Conservation (phyloP, 2,113 vertebrate species). For the Alaudala cheleensis region DNA sequence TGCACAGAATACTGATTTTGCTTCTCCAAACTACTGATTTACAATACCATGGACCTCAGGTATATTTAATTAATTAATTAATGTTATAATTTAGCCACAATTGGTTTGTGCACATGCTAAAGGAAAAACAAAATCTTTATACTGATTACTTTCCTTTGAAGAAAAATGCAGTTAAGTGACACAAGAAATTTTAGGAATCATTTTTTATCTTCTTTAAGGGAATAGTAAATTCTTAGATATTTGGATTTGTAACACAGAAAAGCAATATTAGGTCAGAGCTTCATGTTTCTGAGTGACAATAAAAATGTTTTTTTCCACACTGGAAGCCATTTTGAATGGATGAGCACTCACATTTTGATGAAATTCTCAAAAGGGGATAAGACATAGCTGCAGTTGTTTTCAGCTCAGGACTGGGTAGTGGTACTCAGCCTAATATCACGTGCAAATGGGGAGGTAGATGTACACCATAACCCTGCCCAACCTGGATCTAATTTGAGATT, state of each 20-base stretch:
- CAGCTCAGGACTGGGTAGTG: background rate
- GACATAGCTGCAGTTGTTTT: background rate
- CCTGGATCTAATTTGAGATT: background rate
- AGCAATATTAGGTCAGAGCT: background rate
- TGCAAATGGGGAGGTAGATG: background rate
- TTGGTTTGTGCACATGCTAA: background rate
- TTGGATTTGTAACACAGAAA: background rate
- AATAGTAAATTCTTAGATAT: background rate
- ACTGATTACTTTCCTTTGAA: background rate
- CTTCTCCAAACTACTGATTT: constrained; percentile 25
- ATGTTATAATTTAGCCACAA: constrained; percentile 41
- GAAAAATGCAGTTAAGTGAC: constrained; percentile 11
- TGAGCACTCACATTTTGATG: background rate
- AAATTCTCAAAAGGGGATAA: background rate
- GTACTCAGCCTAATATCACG: background rate
- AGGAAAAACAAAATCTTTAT: background rate
- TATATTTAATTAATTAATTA: constrained; percentile 31
- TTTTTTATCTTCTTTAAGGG: background rate
- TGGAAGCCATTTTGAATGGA: background rate
- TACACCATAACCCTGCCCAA: background rate
- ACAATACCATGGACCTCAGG: background rate
- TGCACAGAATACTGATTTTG: background rate
- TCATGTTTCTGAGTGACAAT: background rate
- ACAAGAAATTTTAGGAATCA: background rate
- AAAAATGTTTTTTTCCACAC: background rate